Evolutionary conservation across 1,140 invertebrate species (phyloP), one percentile per base, ranked within the genome.

Genomic region (Bradynema listronoti): DNA sequence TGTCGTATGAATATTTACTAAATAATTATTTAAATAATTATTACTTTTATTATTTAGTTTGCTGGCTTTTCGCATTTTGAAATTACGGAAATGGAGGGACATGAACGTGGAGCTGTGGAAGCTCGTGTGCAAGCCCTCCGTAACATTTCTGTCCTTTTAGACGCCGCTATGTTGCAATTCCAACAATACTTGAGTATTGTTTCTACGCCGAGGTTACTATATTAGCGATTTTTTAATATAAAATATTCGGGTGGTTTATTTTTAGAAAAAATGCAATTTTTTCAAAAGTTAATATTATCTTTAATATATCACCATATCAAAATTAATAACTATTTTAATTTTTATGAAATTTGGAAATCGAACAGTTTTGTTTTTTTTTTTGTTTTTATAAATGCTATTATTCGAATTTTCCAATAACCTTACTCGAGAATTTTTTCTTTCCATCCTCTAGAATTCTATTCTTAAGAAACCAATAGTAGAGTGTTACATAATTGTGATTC

Each of bases 91-190:
- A 86, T 97, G 86, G 94, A 97, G 79, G 90, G 90, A 27, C 85
- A 84, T 57, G 85, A 90, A 67, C 82, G 91, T 66, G 83, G 86
- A 70, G 86, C 90, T 66, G 83, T 96, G 27, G 90, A 95, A 78
- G 89, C 90, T 4, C 83, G 94, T 57, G 85, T 98, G 52, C 85
- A 86, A 78, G 85, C 87, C 72, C 80, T 94, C 25, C 81, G 85
- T 43, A 89, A 93, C 80, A 89, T 94, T 63, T 86, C 88, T 78
- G 81, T 86, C 0, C 84, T 94, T 78, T 77, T 94, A 58, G 89
- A 93, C 80, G 88, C 89, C 22, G 88, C 89, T 39, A 85, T 89
- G 58, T 78, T 89, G 24, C 85, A 91, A 78, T 89, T 93, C 84
- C 85, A 88, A 65, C 90, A 93, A 78, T 92, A 92, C 79, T 34